These are phyloP conservation scores for Drosophila peninsularis DNA, from an alignment of 2,888 invertebrate genomes.

Conservation along the genomic window DNA sequence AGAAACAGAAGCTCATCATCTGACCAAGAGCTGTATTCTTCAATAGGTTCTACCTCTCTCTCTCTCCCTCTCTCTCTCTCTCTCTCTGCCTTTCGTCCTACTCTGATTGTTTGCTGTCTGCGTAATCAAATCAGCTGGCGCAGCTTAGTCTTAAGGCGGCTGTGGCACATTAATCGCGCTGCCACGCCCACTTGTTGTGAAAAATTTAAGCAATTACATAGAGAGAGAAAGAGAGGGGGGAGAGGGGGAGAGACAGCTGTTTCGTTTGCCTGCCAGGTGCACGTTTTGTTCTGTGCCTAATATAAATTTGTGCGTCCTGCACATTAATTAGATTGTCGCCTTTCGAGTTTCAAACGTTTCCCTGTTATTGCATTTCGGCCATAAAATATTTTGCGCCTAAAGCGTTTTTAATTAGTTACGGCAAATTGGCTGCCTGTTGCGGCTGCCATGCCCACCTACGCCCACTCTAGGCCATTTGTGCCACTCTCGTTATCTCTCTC, in stretches of 20 bases:
- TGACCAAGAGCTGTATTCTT: conserved; percentile 8
- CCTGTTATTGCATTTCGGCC: conserved; percentile 43
- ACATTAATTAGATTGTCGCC: conserved; percentile 69
- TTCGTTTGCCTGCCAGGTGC: conserved; percentile 43
- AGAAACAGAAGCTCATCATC: not conserved
- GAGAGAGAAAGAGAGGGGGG: not conserved
- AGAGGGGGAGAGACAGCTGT: not conserved
- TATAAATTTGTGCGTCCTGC: conserved; percentile 28
- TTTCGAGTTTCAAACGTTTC: conserved; percentile 20
- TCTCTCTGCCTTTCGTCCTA: not conserved
- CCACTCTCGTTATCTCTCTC: no score
- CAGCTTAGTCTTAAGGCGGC: conserved; percentile 20
- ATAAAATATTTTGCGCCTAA: conserved; percentile 56
- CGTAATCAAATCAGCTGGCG: conserved; percentile 66
- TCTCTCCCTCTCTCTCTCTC: not conserved
- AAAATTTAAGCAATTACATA: conserved; percentile 61
- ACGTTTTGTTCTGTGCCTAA: conserved; percentile 11
- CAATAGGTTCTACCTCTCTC: not conserved
- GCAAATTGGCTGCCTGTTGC: conserved; percentile 50
- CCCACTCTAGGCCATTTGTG: not conserved
- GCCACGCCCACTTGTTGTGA: conserved; percentile 60
- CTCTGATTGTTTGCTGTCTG: conserved; percentile 34
- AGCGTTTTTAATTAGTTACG: conserved; percentile 77
- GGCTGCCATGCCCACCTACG: not conserved
- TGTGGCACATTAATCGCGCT: conserved; percentile 41